Evolutionary conservation across 2,888 invertebrate species (phyloP).

Genomic region (Parthenolecanium corni): DNA sequence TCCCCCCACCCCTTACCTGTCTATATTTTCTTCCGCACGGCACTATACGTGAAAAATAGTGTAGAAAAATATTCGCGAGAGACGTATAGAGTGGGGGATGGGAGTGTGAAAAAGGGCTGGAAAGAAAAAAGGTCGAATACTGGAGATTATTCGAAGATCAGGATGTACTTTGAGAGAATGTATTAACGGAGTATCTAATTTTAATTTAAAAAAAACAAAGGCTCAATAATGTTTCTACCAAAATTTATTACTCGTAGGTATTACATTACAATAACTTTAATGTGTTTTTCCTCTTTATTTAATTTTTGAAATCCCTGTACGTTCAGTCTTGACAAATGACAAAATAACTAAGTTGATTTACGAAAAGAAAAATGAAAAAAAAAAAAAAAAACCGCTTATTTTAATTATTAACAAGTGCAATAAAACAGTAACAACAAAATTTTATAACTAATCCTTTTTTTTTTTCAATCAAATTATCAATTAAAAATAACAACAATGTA

Average conservation of each 20-base stretch:
- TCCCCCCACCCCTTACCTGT: too few relatives aligned
- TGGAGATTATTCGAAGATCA: too few relatives aligned
- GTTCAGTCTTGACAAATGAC: constrained; percentile 19
- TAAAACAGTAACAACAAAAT: constrained; percentile 23
- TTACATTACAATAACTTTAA: constrained; percentile 17
- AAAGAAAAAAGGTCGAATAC: too few relatives aligned
- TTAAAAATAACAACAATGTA: constrained; percentile 15
- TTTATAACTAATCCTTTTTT: constrained; percentile 10
- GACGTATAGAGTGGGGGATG: too few relatives aligned
- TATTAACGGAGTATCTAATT: too few relatives aligned
- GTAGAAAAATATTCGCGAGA: too few relatives aligned
- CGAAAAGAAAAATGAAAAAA: constrained; percentile 2
- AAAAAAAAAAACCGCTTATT: constrained; percentile 4
- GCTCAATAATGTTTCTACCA: not conserved
- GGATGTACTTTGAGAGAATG: too few relatives aligned
- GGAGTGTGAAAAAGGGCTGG: too few relatives aligned
- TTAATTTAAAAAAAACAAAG: too few relatives aligned
- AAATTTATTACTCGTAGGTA: constrained; percentile 14
- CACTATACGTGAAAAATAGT: too few relatives aligned
- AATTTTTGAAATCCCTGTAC: constrained; percentile 8
- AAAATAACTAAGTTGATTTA: constrained; percentile 19
- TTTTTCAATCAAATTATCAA: not conserved
- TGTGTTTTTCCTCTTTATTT: constrained; percentile 4
- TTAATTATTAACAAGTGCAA: constrained; percentile 23
- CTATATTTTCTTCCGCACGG: too few relatives aligned